phyloP scores from a whole-genome alignment of 2,113 vertebrate species.

The Saguinus midas region DNA sequence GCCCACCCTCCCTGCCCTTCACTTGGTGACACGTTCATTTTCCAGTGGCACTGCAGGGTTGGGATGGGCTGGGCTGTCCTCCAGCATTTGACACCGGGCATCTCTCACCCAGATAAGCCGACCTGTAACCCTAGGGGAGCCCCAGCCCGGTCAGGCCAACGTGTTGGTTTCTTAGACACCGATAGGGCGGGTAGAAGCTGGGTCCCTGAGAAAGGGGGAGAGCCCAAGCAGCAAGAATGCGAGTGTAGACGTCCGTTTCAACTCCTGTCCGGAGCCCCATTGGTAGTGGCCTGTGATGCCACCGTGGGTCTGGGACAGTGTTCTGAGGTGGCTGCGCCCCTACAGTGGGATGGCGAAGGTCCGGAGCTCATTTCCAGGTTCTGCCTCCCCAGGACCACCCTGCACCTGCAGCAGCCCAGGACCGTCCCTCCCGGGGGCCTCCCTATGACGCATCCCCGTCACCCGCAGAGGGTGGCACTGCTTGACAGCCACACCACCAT shows the following conservation, averaged over 20 bases:
- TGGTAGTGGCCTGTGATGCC: background rate
- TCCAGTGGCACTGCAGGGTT: background rate
- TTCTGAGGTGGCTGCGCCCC: background rate
- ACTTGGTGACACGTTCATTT: background rate
- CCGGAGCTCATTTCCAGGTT: too few relatives aligned
- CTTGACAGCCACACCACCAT: background rate
- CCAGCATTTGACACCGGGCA: too few relatives aligned
- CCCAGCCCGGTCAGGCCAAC: background rate
- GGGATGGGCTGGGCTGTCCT: background rate
- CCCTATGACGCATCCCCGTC: background rate
- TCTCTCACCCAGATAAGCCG: background rate
- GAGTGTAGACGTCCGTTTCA: rapidly evolving
- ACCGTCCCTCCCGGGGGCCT: background rate
- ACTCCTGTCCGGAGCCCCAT: background rate
- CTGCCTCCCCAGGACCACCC: background rate
- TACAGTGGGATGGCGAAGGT: background rate
- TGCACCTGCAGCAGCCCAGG: background rate
- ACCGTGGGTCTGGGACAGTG: background rate
- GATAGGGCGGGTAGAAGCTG: background rate
- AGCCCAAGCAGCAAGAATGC: background rate
- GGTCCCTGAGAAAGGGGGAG: background rate
- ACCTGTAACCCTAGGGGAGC: background rate
- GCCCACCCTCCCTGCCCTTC: background rate
- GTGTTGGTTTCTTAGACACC: background rate
- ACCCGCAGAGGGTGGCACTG: background rate